phyloP scores from a whole-genome alignment of 1,140 invertebrate genomes.

The Mactra quadrangularis region DNA sequence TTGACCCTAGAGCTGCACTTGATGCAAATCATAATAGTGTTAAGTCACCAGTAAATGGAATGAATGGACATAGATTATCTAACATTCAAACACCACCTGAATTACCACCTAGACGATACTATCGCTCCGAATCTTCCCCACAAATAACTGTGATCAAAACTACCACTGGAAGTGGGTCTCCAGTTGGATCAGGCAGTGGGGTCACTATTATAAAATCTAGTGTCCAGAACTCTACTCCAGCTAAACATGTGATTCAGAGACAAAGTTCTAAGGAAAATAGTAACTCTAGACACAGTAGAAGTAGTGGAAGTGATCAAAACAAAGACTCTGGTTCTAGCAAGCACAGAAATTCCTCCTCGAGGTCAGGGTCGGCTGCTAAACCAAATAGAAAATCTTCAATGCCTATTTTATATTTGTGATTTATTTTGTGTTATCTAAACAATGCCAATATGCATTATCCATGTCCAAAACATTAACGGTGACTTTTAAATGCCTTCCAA shows the following conservation, averaged over 20 bases:
- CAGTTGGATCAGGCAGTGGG: neutral
- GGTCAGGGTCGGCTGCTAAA: slow-evolving; percentile 1
- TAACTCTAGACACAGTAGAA: slow-evolving; percentile 29
- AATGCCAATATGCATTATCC: no score
- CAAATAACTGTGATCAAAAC: slow-evolving; percentile 25
- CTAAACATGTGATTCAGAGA: slow-evolving; percentile 24
- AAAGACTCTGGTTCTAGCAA: slow-evolving; percentile 32
- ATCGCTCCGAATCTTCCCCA: slow-evolving; percentile 22
- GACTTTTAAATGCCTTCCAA: no score
- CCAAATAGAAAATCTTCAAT: slow-evolving; percentile 26
- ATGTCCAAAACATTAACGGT: no score
- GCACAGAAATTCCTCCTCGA: slow-evolving; percentile 24
- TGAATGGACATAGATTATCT: neutral
- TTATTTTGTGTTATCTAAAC: no score
- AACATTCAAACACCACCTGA: slow-evolving; percentile 38
- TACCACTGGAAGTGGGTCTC: neutral
- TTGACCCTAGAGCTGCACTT: slow-evolving; percentile 26
- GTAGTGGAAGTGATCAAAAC: slow-evolving; percentile 30
- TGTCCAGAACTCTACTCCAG: neutral
- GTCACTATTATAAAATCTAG: neutral
- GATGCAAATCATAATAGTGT: slow-evolving; percentile 50
- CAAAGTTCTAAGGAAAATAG: slow-evolving; percentile 32
- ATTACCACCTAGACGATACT: slow-evolving; percentile 41
- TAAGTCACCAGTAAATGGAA: neutral
- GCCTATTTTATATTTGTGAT: slow-evolving; percentile 55